Base-by-base conservation (phyloP, 2,113 vertebrate species). In the Dendrocopos noguchii region DNA sequence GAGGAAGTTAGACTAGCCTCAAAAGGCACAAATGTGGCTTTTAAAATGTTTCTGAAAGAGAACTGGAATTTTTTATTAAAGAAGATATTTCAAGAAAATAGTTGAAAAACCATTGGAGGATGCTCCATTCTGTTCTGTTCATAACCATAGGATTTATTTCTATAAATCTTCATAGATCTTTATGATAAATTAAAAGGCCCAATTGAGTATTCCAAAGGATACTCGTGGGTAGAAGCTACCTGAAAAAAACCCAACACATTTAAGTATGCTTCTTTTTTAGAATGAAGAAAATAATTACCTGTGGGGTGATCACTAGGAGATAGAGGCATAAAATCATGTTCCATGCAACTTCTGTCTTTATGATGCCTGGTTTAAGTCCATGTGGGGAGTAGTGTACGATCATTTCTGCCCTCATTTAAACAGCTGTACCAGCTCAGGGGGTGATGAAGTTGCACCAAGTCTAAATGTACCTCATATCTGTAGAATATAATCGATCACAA, bases 351-450 rank as follows among this genome's bases (percentile, higher is more conserved):
- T 34, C 0, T 83, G 60, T 57, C 88, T 90, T 79, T 80, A 78
- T 73, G 59, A 79, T 64, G 12, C 57, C 79, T 91, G 82, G 55
- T 92, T 94, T 80, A 88, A 80, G 39, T 88, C 85, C 87, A 90
- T 68, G 61, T 57, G 66, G 65, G 46, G 87, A 95, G 66, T 10
- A 87, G 53, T 78, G 90, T 74, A 56, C 33, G 83, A 80, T 75
- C 72, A 55, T 29, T 74, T 96, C 61, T 93, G 87, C 72, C 64
- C 75, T 80, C 60, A 91, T 82, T 82, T 91, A 92, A 94, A 82
- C 87, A 94, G 56, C 64, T 91, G 67, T 82, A 91, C 56, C 56
- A 83, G 72, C 76, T 80, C 79, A 72, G 47, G 84, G 87, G 79
- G 94, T 76, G 84, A 29, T 27, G 57, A 91, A 80, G 61, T 83